Percentiles rank a stretch among this genome's conserved stretches.
Conservation (phyloP, 2,797 vertebrate species). For the Bradypodion ventrale region DNA sequence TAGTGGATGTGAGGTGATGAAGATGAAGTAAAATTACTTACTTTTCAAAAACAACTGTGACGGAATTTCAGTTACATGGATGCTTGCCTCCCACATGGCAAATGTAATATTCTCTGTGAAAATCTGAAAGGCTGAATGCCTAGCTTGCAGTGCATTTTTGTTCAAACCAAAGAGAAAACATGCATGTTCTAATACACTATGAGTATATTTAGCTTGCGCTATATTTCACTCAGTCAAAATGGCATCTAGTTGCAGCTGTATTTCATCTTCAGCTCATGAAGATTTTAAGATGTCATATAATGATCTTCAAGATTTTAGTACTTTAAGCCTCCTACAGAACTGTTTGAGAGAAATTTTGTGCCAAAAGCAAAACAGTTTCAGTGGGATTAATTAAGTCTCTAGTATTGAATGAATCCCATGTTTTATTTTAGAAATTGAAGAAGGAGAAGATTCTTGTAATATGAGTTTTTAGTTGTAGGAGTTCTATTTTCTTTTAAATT, state of each 20-base stretch:
- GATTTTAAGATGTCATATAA: conserved; percentile 24
- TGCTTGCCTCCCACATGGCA: neutral
- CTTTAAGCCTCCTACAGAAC: conserved; percentile 36
- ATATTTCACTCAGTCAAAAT: neutral
- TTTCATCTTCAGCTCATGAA: conserved; percentile 37
- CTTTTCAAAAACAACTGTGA: neutral
- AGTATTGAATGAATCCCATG: neutral
- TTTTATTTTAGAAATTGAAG: neutral
- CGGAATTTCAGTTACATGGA: neutral
- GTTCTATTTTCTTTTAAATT: conserved; percentile 20
- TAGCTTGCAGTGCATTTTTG: conserved; percentile 3
- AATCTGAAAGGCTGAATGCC: neutral
- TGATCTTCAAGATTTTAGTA: neutral
- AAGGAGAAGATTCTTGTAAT: neutral
- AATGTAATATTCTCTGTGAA: neutral
- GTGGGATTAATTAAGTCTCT: neutral
- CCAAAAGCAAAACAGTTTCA: conserved; percentile 30
- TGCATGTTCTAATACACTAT: neutral
- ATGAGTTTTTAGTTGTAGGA: neutral
- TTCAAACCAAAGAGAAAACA: neutral
- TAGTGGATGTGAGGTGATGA: neutral
- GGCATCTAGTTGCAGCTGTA: neutral
- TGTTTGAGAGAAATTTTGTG: conserved; percentile 39
- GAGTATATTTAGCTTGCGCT: neutral
- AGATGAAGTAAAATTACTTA: neutral